Conservation (phyloP, 2,888 invertebrate species). For the Gymnosoma rotundatum region DNA sequence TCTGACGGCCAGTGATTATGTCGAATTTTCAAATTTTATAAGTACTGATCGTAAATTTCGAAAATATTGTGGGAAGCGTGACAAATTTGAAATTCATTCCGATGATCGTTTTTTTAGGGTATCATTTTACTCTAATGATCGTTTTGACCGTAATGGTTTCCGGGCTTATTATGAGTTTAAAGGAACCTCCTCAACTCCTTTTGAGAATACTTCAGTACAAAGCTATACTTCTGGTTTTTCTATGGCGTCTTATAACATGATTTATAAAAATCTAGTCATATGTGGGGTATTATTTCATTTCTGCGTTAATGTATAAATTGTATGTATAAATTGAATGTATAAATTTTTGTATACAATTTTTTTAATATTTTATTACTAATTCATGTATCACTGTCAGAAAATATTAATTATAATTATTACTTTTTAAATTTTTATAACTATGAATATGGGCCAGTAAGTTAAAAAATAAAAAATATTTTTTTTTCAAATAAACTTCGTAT, state of each 20-base stretch:
- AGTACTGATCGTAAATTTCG: conserved; percentile 94
- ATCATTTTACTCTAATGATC: conserved; percentile 96
- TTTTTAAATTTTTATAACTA: too few species aligned
- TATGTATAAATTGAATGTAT: too few species aligned
- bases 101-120: conserved; percentile 97
- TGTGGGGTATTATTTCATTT: background rate
- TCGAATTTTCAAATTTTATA: conserved; percentile 97
- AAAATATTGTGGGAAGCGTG: conserved; percentile 89
- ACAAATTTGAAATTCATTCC: conserved; percentile 91
- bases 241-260: background rate
- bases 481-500: too few species aligned
- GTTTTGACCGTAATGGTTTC: conserved; percentile 96
- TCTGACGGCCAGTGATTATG: conserved; percentile 95
- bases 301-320: too few species aligned
- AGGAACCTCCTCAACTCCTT: conserved; percentile 84
- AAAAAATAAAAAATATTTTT: too few species aligned
- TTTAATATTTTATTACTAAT: too few species aligned
- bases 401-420: too few species aligned
- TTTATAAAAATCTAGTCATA: background rate
- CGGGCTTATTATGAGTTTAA: conserved; percentile 95
- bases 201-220: conserved; percentile 77
- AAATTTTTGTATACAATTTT: too few species aligned
- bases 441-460: too few species aligned
- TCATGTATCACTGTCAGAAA: too few species aligned
- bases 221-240: conserved; percentile 73